A percentile compares a stretch with the other conserved stretches of the same genome.
phyloP scores from a whole-genome alignment of 2,113 vertebrate genomes.

The Acanthisitta chloris region DNA sequence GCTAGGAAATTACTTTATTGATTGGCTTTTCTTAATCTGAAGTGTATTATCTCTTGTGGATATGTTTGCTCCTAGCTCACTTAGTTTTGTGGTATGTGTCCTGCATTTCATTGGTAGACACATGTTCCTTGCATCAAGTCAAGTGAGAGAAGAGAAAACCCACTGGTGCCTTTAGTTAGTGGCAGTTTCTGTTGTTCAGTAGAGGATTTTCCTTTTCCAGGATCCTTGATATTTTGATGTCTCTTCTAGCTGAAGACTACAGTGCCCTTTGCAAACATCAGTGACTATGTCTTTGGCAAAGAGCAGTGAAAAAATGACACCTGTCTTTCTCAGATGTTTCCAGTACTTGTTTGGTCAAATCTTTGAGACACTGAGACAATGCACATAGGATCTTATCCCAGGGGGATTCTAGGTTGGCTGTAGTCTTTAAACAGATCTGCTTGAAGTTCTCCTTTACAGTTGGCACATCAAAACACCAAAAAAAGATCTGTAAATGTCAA shows the following conservation, averaged over 20 bases:
- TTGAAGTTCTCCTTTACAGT: not conserved
- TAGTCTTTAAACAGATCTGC: not conserved
- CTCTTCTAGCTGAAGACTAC: not conserved
- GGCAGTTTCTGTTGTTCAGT: not conserved
- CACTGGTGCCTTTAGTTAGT: not conserved
- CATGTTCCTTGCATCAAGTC: not conserved
- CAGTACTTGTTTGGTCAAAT: not conserved
- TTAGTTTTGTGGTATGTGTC: not conserved
- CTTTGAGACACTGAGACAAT: not conserved
- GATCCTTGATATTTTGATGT: not conserved
- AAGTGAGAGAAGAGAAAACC: not conserved
- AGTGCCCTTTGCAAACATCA: not conserved
- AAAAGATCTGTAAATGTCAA: not conserved
- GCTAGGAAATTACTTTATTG: constrained; percentile 46
- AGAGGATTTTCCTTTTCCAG: not conserved
- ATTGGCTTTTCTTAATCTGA: not conserved
- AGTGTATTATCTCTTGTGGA: not conserved
- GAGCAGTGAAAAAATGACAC: not conserved
- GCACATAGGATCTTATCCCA: not conserved
- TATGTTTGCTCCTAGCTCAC: not conserved
- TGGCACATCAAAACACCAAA: not conserved
- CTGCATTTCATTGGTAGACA: not conserved
- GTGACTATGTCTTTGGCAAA: not conserved
- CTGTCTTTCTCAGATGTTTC: constrained; percentile 5
- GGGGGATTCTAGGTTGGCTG: not conserved